phyloP scores from a whole-genome alignment of 2,113 vertebrate species.

The Passer domesticus region DNA sequence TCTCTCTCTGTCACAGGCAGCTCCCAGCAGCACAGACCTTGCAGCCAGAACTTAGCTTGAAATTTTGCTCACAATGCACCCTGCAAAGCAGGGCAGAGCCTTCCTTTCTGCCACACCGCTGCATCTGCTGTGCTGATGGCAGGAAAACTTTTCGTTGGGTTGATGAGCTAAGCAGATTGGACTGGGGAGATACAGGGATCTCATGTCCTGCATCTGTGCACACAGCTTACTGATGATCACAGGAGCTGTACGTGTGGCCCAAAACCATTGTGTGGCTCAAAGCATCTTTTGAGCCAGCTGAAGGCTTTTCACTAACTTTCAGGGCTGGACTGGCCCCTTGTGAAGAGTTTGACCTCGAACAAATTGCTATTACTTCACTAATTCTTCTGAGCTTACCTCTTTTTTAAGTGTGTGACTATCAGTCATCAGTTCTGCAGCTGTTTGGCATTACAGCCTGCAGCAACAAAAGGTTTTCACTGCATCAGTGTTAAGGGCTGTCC shows the following conservation, averaged over 20 bases:
- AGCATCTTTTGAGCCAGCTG: not conserved
- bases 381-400: not conserved
- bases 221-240: not conserved
- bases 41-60: not conserved
- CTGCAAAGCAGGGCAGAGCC: not conserved
- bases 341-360: not conserved
- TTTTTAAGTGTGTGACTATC: not conserved
- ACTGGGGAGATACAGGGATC: not conserved
- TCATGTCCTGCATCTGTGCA: not conserved
- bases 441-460: not conserved
- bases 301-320: not conserved
- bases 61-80: not conserved
- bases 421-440: not conserved
- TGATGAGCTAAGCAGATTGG: constrained; percentile 20
- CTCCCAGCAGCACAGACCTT: not conserved
- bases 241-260: not conserved
- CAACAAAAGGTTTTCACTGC: not conserved
- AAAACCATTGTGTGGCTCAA: not conserved
- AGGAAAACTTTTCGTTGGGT: constrained; percentile 11
- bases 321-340: not conserved
- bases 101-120: constrained; percentile 14
- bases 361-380: not conserved
- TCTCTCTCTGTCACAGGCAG: not conserved
- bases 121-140: constrained; percentile 50
- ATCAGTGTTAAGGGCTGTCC: not conserved